A percentile compares a stretch with the other conserved stretches of the same genome.
Evolutionary conservation across 2,888 invertebrate species (phyloP).

Genomic region (Cremastobaeus sp.): DNA sequence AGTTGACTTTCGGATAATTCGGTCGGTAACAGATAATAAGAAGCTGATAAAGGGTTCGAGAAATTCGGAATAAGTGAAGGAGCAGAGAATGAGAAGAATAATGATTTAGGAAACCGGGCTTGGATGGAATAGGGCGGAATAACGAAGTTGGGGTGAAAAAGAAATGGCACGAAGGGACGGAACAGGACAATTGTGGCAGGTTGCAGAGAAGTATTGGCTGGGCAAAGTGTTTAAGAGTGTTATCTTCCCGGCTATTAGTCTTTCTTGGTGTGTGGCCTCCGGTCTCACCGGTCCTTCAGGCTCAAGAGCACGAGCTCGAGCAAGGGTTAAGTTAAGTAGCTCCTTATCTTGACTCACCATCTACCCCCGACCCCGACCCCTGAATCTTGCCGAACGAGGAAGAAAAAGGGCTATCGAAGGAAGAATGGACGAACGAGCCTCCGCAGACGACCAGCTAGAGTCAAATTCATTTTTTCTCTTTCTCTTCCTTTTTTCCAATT

Average conservation of each 20-base stretch:
- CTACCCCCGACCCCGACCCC: conserved; percentile 63
- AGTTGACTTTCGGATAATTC: conserved; percentile 48
- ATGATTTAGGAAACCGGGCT: conserved; percentile 34
- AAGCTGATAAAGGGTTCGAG: conserved; percentile 36
- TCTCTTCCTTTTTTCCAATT: conserved; percentile 26
- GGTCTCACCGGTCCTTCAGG: conserved; percentile 70
- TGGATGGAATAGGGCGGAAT: conserved; percentile 37
- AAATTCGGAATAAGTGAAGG: conserved; percentile 37
- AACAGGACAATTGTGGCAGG: conserved; percentile 65
- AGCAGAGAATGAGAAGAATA: conserved; percentile 35
- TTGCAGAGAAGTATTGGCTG: conserved; percentile 76
- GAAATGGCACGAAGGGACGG: conserved; percentile 43
- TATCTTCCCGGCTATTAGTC: conserved; percentile 78
- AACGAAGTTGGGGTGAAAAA: conserved; percentile 59
- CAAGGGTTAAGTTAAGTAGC: conserved; percentile 77
- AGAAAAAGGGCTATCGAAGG: conserved; percentile 56
- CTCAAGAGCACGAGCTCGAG: conserved; percentile 66
- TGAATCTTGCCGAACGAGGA: conserved; percentile 56
- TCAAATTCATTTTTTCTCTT: conserved; percentile 44
- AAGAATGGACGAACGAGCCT: conserved; percentile 52
- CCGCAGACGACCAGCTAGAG: conserved; percentile 19
- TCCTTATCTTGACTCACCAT: conserved; percentile 75
- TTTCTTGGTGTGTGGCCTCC: conserved; percentile 77
- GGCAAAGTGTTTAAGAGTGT: conserved; percentile 78
- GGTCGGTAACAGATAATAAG: conserved; percentile 56